Evolutionary conservation across 2,888 invertebrate genomes (phyloP).

Genomic region (Allolobophora icterica): DNA sequence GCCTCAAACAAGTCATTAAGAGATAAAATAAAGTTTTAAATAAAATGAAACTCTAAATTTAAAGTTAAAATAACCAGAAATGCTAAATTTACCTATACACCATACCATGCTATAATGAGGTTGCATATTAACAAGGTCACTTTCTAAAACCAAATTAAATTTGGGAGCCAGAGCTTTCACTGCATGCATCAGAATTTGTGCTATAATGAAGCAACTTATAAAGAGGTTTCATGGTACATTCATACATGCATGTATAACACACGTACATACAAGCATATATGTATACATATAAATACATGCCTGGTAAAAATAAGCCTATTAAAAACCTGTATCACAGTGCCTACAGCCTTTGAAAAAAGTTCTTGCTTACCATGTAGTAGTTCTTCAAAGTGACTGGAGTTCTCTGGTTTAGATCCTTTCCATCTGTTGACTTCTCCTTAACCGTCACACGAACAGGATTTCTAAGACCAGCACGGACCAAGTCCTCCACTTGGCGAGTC

Average conservation of each 20-base stretch:
- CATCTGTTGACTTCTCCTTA: conserved; percentile 73
- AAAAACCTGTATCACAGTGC: background rate
- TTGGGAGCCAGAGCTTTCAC: no score
- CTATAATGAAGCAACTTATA: background rate
- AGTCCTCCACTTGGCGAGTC: conserved; percentile 86
- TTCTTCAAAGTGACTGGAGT: conserved; percentile 71
- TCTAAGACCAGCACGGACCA: conserved; percentile 89
- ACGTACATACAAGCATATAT: no score
- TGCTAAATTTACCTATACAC: background rate
- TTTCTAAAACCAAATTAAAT: no score
- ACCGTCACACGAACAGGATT: conserved; percentile 91
- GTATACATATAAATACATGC: no score
- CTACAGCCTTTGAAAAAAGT: background rate
- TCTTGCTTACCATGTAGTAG: conserved; percentile 74
- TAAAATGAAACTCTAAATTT: background rate
- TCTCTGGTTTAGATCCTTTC: conserved; percentile 51
- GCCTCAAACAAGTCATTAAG: background rate
- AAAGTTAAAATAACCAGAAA: background rate
- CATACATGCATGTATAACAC: no score
- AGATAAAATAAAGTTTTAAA: conserved; percentile 13
- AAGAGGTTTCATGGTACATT: no score
- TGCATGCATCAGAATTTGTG: background rate
- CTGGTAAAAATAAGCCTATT: no score
- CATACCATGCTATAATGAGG: background rate
- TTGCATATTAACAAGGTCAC: background rate